Conservation (phyloP, 1,140 invertebrate genomes). For the Choristoneura fumiferana region DNA sequence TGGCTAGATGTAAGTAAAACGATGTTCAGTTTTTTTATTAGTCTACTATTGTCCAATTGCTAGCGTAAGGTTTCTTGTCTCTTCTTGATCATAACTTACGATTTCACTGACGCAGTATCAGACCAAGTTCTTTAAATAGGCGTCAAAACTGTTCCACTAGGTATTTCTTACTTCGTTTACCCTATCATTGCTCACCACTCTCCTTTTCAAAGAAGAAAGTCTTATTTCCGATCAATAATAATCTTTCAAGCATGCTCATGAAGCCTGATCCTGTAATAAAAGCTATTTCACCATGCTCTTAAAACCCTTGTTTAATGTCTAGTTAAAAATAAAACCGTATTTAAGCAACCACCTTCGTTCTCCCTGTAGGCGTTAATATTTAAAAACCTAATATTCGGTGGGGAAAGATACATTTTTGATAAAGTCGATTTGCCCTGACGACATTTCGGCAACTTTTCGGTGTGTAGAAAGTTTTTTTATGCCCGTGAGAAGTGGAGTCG, state of each 20-base stretch:
- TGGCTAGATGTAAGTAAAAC: no score
- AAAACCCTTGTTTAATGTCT: constrained; percentile 5
- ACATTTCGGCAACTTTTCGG: constrained; percentile 28
- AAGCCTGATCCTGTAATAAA: neutral
- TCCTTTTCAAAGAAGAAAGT: no score
- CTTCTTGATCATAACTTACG: no score
- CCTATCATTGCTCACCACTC: no score
- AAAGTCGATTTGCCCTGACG: constrained; percentile 35
- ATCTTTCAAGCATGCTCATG: neutral
- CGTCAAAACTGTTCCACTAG: no score
- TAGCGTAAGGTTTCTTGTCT: no score
- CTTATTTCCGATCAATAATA: neutral
- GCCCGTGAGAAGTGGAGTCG: constrained; percentile 9
- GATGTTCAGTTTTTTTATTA: no score
- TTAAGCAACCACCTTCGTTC: constrained; percentile 10
- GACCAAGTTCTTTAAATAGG: no score
- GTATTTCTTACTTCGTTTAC: no score
- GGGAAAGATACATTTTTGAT: constrained; percentile 38
- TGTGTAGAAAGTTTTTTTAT: constrained; percentile 21
- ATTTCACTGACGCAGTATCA: no score
- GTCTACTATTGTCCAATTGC: no score
- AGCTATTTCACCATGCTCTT: neutral
- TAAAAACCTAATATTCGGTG: constrained; percentile 28
- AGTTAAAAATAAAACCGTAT: constrained; percentile 13
- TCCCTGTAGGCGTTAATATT: constrained; percentile 15